These are phyloP conservation scores for Prosapia bicincta DNA, from an alignment of 2,888 invertebrate genomes.

Conservation along the genomic window DNA sequence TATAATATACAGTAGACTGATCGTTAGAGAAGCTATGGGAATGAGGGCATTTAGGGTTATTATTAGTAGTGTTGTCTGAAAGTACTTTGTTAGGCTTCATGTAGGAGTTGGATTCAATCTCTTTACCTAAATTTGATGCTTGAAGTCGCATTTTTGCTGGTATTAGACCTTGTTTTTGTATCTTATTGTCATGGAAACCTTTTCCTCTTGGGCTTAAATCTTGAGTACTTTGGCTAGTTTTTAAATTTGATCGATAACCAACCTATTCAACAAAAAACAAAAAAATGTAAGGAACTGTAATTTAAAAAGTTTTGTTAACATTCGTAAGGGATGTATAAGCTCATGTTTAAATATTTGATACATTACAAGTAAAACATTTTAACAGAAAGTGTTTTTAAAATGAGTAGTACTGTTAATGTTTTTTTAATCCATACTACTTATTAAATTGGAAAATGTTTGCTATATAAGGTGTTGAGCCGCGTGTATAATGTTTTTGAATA, in stretches of 20 bases:
- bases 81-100: conserved; percentile 29
- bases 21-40: conserved; percentile 53
- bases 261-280: conserved; percentile 54
- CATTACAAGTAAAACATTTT: too few relatives aligned
- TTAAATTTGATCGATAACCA: conserved; percentile 72
- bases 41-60: conserved; percentile 49
- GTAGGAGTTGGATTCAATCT: conserved; percentile 35
- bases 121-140: conserved; percentile 35
- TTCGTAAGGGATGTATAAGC: too few relatives aligned
- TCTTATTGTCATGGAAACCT: conserved; percentile 25
- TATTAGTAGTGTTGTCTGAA: conserved; percentile 30
- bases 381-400: too few relatives aligned
- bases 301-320: too few relatives aligned
- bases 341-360: too few relatives aligned
- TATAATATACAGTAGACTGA: conserved; percentile 42
- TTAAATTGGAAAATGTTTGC: too few relatives aligned
- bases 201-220: conserved; percentile 65
- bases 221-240: conserved; percentile 82
- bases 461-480: too few relatives aligned
- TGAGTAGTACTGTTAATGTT: too few relatives aligned
- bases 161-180: conserved; percentile 12
- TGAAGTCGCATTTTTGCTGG: conserved; percentile 29
- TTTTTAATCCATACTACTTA: too few relatives aligned
- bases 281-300: too few relatives aligned
- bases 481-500: too few relatives aligned